Conservation (phyloP, 2,113 vertebrate genomes). For the Macroglossus sobrinus region DNA sequence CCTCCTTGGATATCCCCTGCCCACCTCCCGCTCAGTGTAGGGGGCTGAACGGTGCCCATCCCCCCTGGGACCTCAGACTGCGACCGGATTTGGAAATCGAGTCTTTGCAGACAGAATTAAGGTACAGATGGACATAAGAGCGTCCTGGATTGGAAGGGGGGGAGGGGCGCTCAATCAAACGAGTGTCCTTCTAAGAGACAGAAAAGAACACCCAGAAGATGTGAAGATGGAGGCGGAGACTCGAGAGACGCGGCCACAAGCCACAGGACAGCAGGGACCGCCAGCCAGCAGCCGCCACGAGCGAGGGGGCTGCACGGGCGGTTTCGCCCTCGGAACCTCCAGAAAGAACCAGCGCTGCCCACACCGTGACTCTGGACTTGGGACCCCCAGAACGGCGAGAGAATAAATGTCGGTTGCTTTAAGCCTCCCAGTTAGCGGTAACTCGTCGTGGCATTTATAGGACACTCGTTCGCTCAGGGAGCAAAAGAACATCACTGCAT, state of each 20-base stretch:
- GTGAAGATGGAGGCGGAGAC: rapidly evolving
- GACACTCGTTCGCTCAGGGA: not conserved
- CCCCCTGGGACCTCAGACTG: not conserved
- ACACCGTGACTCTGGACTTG: not conserved
- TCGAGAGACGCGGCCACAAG: not conserved
- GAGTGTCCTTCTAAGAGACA: not conserved
- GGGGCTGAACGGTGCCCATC: rapidly evolving
- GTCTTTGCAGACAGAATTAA: not conserved
- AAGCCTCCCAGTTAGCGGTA: not conserved
- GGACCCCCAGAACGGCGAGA: not conserved
- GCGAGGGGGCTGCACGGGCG: rapidly evolving
- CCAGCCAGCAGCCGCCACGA: not conserved
- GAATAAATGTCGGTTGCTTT: not conserved
- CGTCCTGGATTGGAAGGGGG: not conserved
- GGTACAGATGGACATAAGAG: not conserved
- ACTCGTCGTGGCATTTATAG: not conserved
- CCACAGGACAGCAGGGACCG: not conserved
- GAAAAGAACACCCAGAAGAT: not conserved
- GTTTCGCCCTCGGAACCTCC: not conserved
- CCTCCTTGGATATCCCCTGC: no score
- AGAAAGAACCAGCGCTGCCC: not conserved
- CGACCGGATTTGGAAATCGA: not conserved
- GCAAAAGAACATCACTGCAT: not conserved
- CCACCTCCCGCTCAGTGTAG: no score
- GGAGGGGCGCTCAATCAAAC: not conserved